Evolutionary conservation across 2,888 invertebrate genomes (phyloP), one percentile per base, ranked within the genome.

Genomic region (Callimorpha dominula): DNA sequence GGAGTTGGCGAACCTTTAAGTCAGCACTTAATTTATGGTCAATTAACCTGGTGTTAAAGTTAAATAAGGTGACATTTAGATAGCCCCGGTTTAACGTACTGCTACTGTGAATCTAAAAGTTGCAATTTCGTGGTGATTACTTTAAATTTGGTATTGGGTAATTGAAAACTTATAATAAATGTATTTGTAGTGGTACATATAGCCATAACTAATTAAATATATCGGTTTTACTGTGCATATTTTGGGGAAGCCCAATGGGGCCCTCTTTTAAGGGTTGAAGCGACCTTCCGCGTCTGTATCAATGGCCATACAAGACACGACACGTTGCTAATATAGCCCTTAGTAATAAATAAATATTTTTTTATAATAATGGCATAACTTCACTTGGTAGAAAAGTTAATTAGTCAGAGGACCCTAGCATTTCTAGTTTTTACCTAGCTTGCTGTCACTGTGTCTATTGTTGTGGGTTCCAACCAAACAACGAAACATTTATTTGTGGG

Each of bases 41-140:
- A 95, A 94, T 94, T 95, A 95, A 93, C 93, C 89, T 88, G 88
- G 90, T 94, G 93, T 94, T 93, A 93, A 88, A 92, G 91, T 92
- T 90, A 91, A 93, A 92, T 93, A 92, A 92, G 91, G 92, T 91
- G 91, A 92, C 93, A 91, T 90, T 90, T 87, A 89, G 89, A 90
- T 88, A 89, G 89, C 86, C 84, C 78, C 81, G 79, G 84, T 85
- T 85, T 86, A 86, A 86, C 83, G 77, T 86, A 84, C 78, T 84
- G 83, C 79, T 79, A 78, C 84, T 80, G 81, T 79, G 79, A 80
- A 81, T 82, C 79, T 82, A 78, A 84, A 83, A 84, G 83, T 75
- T 31, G 73, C 75, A 77, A 78, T 79, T 77, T 74, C 74, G 75
- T 68, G 68, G 72, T 62, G 65, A 79, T 79, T 74, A 75, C 68